Percentiles rank a stretch among this genome's conserved stretches.
phyloP scores from a whole-genome alignment of 1,140 invertebrate species.

The Wiebesia pumilae region DNA sequence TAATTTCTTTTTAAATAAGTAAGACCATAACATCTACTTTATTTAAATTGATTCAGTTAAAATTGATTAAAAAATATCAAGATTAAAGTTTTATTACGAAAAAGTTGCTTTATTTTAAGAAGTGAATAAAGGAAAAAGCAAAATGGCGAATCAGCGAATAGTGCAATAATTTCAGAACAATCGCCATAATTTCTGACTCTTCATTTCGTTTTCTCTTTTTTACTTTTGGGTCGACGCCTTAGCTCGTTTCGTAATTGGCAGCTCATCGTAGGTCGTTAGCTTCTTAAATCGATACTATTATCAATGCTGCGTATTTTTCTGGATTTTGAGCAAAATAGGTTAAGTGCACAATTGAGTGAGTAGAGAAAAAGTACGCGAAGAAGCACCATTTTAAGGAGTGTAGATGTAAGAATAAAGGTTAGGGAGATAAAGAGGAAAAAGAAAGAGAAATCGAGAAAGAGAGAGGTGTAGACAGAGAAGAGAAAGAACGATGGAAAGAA shows the following conservation, averaged over 20 bases:
- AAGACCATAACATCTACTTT: too few relatives aligned
- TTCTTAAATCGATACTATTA: neutral
- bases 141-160: too few relatives aligned
- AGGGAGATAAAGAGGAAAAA: neutral
- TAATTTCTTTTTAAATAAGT: too few relatives aligned
- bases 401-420: too few relatives aligned
- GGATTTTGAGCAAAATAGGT: conserved; percentile 32
- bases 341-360: conserved; percentile 25
- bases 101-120: too few relatives aligned
- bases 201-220: neutral
- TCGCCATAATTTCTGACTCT: neutral
- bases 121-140: too few relatives aligned
- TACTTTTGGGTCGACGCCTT: neutral
- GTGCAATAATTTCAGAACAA: too few relatives aligned
- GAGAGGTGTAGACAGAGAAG: conserved; percentile 1
- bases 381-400: too few relatives aligned
- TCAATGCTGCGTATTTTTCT: conserved; percentile 30
- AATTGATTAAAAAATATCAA: too few relatives aligned
- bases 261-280: conserved; percentile 46
- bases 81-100: too few relatives aligned
- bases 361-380: too few relatives aligned
- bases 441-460: neutral
- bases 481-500: neutral
- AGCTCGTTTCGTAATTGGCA: conserved; percentile 30
- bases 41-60: too few relatives aligned